Evolutionary conservation across 2,797 vertebrate genomes (phyloP).

Genomic region (Xyrichtys novacula): DNA sequence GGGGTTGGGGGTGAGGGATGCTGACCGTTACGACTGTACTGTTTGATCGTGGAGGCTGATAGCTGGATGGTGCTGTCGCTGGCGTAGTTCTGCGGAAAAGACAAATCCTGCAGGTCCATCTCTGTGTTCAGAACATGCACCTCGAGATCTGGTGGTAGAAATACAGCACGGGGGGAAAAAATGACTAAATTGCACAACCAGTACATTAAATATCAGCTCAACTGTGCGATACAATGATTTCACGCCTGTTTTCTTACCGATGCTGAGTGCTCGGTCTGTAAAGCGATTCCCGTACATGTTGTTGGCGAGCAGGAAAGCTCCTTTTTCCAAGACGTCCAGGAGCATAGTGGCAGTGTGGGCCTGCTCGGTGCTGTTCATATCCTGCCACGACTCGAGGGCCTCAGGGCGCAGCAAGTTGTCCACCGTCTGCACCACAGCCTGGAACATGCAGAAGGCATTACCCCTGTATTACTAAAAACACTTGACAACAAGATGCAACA

Average conservation of each 20-base stretch:
- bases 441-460: slow-evolving; percentile 24
- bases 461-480: background rate
- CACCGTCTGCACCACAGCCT: slow-evolving; percentile 95
- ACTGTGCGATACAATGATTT: background rate
- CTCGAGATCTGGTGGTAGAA: slow-evolving; percentile 86
- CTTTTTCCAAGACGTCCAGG: slow-evolving; percentile 94
- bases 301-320: slow-evolving; percentile 94
- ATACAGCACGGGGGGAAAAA: slow-evolving; percentile 14
- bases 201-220: background rate
- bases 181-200: slow-evolving; percentile 1
- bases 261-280: slow-evolving; percentile 80
- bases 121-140: slow-evolving; percentile 94
- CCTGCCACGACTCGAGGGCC: slow-evolving; percentile 93
- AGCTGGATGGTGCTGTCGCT: slow-evolving; percentile 94
- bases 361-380: slow-evolving; percentile 95
- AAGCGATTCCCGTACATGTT: slow-evolving; percentile 92
- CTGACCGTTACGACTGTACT: slow-evolving; percentile 96
- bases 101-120: slow-evolving; percentile 91
- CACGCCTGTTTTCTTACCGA: slow-evolving; percentile 74
- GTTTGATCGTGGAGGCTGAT: slow-evolving; percentile 94
- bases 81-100: slow-evolving; percentile 91
- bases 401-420: slow-evolving; percentile 93
- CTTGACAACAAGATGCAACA: background rate
- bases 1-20: slow-evolving; percentile 8
- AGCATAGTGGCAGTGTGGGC: slow-evolving; percentile 97